phyloP scores from a whole-genome alignment of 2,113 vertebrate genomes.

The Malaclemys terrapin region DNA sequence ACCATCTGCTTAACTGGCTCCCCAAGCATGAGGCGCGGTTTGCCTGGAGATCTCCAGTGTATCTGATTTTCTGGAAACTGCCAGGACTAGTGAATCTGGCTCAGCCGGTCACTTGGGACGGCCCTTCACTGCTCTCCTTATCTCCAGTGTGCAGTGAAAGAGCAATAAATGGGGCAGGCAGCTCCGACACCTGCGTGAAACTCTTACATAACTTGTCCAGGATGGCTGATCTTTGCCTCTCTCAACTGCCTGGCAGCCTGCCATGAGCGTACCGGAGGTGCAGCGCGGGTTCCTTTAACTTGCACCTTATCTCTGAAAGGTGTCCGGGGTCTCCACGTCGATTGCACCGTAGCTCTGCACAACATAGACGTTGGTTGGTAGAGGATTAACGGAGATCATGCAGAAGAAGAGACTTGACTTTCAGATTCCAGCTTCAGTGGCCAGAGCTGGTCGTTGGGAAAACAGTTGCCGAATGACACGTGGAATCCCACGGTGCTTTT shows the following conservation, averaged over 20 bases:
- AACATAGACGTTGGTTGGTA: neutral
- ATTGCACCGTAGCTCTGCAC: rapidly evolving
- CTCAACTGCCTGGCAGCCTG: neutral
- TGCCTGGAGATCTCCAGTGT: too few species aligned
- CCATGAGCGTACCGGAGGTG: too few species aligned
- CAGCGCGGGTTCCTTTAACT: neutral
- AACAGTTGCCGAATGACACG: neutral
- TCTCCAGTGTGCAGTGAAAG: neutral
- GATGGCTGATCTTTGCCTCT: neutral
- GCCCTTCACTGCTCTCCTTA: rapidly evolving
- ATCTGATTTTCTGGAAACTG: neutral
- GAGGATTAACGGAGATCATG: neutral
- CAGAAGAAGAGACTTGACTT: neutral
- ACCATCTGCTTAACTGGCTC: neutral
- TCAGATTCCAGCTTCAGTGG: neutral
- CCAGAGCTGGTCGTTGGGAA: neutral
- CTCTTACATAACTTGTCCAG: rapidly evolving
- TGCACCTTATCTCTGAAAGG: rapidly evolving
- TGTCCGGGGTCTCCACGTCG: rapidly evolving
- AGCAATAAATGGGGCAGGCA: neutral
- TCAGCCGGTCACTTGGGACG: too few species aligned
- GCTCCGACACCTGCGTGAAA: neutral
- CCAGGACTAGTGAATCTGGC: neutral
- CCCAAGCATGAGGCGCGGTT: neutral
- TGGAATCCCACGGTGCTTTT: neutral